Base-by-base conservation (phyloP, 1,140 invertebrate genomes). In the Frieseomelitta varia region DNA sequence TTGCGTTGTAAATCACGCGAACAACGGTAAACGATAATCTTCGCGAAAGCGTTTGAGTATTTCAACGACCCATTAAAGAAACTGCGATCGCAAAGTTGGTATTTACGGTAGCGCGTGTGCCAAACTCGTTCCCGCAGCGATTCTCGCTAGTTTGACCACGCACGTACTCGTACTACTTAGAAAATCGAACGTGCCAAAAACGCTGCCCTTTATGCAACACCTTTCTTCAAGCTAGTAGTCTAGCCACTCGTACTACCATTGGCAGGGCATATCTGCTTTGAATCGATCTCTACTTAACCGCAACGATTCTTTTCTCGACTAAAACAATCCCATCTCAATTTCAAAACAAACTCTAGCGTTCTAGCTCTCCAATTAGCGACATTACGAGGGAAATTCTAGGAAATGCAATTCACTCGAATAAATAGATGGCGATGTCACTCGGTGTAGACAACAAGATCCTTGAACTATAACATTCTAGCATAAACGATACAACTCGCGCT, bases 401-500 rank as follows among this genome's bases (percentile, higher is more conserved):
- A 11, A 17, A 71, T n/a, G 21, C n/a, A 71, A 19, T 19, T 17
- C 39, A 55, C 19, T 21, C 39, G 63, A 58, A 12, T 56, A 63
- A 73, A 76, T 72, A 24, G 3, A 76, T 55, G 21, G n/a, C 65
- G 80, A 63, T 39, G 56, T 2, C 21, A 30, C 39, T 71, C 75
- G 47, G n/a, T 21, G 69, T 68, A 67, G 71, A 87, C 69, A 84
- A 72, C 30, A 51, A 68, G 77, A 81, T 88, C 87, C 88, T 90
- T 90, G 85, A 89, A 90, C 87, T 90, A 87, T 87, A 89, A 85
- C 88, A 89, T 90, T 90, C 78, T 68, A 15, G 15, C 67, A 63
- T 53, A 71, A 79, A 79, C 67, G 76, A 67, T 76, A 76, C 82
- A 58, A 53, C 30, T 67, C 55, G 74, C 56, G 78, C 47, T 39